Conservation (phyloP, 1,140 invertebrate genomes). For the Pseudomyrmex gracilis region DNA sequence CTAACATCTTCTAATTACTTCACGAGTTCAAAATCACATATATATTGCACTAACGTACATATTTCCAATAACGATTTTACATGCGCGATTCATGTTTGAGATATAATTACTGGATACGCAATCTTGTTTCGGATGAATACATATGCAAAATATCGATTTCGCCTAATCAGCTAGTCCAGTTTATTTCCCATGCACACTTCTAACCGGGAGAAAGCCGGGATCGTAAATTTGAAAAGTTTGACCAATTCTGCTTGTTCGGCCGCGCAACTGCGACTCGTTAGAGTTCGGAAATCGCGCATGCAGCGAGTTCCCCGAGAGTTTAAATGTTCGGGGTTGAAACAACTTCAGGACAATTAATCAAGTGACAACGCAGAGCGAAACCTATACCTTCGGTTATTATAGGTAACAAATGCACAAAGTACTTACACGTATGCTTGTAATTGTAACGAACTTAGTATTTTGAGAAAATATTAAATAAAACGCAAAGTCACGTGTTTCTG, state of each 20-base stretch:
- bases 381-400: neutral
- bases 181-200: neutral
- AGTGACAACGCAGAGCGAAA: neutral
- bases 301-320: constrained; percentile 34
- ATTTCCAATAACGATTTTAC: no score
- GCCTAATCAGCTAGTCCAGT: constrained; percentile 1
- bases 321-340: constrained; percentile 3
- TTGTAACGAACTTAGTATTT: neutral
- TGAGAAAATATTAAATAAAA: no score
- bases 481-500: no score
- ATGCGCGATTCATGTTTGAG: no score
- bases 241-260: neutral
- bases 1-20: no score
- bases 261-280: constrained; percentile 16
- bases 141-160: neutral
- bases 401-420: no score
- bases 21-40: no score
- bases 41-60: no score
- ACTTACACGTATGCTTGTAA: neutral
- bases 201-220: neutral
- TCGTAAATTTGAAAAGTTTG: constrained; percentile 50
- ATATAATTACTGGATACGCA: neutral
- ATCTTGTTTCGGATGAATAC: no score
- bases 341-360: constrained; percentile 36
- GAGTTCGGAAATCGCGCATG: constrained; percentile 27